Percentiles rank a stretch among this genome's conserved stretches.
Evolutionary conservation across 2,888 invertebrate genomes (phyloP).

Genomic region (Drosophila algonquin): DNA sequence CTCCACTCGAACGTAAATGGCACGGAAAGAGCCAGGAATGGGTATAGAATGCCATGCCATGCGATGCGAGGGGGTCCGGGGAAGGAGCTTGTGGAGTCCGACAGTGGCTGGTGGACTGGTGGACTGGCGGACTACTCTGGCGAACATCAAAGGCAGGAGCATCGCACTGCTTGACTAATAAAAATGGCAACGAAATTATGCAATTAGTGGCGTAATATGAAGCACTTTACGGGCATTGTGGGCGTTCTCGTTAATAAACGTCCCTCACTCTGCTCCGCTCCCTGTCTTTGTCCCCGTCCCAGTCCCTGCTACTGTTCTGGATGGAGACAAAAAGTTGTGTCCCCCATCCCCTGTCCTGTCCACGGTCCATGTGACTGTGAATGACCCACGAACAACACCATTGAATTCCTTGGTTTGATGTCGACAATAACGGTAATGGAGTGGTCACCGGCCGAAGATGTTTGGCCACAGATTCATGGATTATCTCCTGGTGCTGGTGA

Average conservation of each 20-base stretch:
- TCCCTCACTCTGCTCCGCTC: conserved; percentile 31
- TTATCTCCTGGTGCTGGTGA: conserved; percentile 15
- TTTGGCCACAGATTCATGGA: conserved; percentile 36
- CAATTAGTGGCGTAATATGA: conserved; percentile 78
- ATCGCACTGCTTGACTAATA: conserved; percentile 63
- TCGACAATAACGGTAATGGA: conserved; percentile 29
- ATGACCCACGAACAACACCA: background rate
- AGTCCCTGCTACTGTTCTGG: background rate
- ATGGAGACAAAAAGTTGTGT: conserved; percentile 21
- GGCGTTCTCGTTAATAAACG: conserved; percentile 71
- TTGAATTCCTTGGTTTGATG: background rate
- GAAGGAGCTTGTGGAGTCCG: conserved; percentile 11
- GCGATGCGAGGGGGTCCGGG: background rate
- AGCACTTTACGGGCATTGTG: conserved; percentile 77
- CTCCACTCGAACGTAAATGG: conserved; percentile 53
- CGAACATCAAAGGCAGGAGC: conserved; percentile 66
- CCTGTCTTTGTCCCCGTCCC: background rate
- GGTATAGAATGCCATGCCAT: background rate
- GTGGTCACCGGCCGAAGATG: conserved; percentile 10
- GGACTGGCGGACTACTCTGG: conserved; percentile 34
- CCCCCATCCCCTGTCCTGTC: background rate
- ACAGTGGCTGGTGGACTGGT: conserved; percentile 11
- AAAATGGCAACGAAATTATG: conserved; percentile 77
- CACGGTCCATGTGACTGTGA: background rate
- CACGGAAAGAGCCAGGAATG: conserved; percentile 30